Conservation (phyloP, 2,113 vertebrate species). For the Puma concolor region DNA sequence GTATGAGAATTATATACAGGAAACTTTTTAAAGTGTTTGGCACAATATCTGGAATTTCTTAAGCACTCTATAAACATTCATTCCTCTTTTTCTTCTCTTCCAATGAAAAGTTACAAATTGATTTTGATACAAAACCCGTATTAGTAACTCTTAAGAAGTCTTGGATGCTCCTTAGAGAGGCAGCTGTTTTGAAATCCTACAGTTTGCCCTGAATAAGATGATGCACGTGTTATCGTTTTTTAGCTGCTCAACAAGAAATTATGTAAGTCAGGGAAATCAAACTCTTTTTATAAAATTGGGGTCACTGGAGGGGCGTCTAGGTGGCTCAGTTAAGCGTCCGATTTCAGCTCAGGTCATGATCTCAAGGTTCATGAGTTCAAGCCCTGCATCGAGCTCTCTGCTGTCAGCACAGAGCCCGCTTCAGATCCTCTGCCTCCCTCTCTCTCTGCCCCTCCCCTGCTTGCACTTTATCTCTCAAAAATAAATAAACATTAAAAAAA, state of each 20-base stretch:
- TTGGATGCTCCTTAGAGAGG: slow-evolving; percentile 5
- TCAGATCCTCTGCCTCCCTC: no score
- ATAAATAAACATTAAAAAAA: no score
- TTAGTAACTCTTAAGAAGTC: neutral
- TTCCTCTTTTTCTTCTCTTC: slow-evolving; percentile 26
- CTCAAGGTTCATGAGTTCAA: no score
- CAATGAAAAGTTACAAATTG: slow-evolving; percentile 37
- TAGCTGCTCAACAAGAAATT: neutral
- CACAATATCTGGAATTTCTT: slow-evolving; percentile 36
- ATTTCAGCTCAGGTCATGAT: no score
- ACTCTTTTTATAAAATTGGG: slow-evolving; percentile 10
- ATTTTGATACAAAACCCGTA: neutral
- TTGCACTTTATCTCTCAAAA: no score
- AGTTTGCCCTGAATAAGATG: neutral
- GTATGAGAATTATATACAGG: neutral
- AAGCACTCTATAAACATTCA: neutral
- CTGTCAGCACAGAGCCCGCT: no score
- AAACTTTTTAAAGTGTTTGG: slow-evolving; percentile 25
- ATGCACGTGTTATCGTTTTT: neutral
- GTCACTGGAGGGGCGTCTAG: neutral
- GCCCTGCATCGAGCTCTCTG: no score
- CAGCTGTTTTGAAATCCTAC: slow-evolving; percentile 42
- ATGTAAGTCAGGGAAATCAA: slow-evolving; percentile 29
- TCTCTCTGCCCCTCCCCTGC: no score
- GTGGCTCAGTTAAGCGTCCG: no score